Conservation (phyloP, 2,113 vertebrate species). For the Naja naja region DNA sequence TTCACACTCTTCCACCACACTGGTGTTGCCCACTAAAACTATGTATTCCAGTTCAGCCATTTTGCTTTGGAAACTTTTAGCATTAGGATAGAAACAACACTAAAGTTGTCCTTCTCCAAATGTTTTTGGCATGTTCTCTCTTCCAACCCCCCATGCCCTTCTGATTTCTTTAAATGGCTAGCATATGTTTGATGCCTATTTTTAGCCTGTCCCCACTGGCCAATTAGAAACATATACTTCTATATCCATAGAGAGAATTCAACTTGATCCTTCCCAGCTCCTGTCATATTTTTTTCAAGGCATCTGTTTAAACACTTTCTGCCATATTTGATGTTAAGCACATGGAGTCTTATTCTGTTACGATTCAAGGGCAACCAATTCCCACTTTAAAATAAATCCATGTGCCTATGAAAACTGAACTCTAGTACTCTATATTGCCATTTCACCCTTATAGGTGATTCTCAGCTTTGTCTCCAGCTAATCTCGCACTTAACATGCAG, state of each 20-base stretch:
- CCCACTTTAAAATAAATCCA: background rate
- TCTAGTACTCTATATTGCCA: background rate
- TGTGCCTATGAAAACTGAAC: background rate
- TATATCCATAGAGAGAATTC: background rate
- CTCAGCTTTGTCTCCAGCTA: background rate
- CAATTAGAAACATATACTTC: background rate
- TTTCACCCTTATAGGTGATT: background rate
- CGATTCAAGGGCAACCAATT: background rate
- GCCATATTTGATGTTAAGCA: background rate
- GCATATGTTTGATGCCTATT: background rate
- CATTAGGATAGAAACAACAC: background rate
- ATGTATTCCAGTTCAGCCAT: background rate
- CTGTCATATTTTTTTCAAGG: background rate
- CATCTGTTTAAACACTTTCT: background rate
- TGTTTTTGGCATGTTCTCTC: background rate
- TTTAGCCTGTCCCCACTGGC: background rate
- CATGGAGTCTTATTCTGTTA: background rate
- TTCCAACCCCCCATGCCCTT: background rate
- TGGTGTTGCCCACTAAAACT: background rate
- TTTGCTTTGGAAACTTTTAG: background rate
- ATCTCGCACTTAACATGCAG: background rate
- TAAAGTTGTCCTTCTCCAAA: background rate
- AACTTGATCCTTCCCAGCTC: background rate
- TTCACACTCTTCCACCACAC: background rate
- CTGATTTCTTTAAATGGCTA: background rate